phyloP scores from a whole-genome alignment of 1,140 invertebrate species.

The Telenomus remus region DNA sequence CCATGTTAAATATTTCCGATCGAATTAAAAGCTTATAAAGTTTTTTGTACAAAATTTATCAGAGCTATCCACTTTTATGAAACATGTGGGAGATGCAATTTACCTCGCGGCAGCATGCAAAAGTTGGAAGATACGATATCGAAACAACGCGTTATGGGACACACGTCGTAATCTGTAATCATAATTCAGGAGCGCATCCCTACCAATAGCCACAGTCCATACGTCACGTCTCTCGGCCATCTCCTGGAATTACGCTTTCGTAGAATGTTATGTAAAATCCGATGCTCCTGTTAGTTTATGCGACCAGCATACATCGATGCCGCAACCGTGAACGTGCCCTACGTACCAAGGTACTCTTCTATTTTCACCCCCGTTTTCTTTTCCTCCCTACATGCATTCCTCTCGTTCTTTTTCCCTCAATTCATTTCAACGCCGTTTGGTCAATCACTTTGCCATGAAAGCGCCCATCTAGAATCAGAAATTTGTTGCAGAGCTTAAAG shows the following conservation, averaged over 20 bases:
- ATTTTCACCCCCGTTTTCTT: constrained; percentile 62
- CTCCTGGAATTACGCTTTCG: constrained; percentile 70
- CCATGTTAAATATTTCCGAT: too few species aligned
- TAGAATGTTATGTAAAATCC: constrained; percentile 76
- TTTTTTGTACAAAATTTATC: too few species aligned
- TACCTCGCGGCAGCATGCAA: constrained; percentile 28
- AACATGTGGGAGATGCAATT: constrained; percentile 56
- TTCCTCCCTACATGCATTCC: constrained; percentile 54
- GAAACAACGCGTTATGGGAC: constrained; percentile 47
- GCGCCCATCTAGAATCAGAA: constrained; percentile 22
- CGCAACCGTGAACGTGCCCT: constrained; percentile 71
- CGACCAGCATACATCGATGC: constrained; percentile 74
- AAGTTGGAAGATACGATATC: constrained; percentile 50
- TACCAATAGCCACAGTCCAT: constrained; percentile 66
- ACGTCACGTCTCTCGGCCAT: constrained; percentile 73
- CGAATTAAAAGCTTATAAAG: too few species aligned
- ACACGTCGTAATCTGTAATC: constrained; percentile 61
- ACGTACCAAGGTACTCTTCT: constrained; percentile 71
- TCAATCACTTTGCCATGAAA: constrained; percentile 56
- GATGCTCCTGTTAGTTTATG: constrained; percentile 76
- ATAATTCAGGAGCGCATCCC: constrained; percentile 58
- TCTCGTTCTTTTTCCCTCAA: constrained; percentile 49
- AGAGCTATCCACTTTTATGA: constrained; percentile 46
- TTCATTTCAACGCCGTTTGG: constrained; percentile 50
- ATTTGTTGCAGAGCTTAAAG: constrained; percentile 16